Percentiles rank a stretch among this genome's conserved stretches.
These are phyloP conservation scores for Barypeithes pellucidus DNA, from an alignment of 2,888 invertebrate species.

Conservation along the genomic window DNA sequence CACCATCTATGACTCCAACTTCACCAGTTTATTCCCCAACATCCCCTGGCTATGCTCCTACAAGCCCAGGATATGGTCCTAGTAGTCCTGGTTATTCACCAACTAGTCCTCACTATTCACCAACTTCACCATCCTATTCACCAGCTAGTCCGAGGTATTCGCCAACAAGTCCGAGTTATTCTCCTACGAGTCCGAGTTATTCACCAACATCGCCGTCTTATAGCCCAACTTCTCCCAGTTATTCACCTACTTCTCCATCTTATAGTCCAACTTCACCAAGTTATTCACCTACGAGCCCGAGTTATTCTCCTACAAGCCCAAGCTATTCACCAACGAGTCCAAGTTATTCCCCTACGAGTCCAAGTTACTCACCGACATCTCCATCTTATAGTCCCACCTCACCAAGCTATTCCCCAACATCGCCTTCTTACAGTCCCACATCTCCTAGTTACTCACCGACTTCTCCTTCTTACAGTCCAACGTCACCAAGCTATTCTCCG, in stretches of 20 bases:
- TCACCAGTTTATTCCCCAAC: constrained; percentile 83
- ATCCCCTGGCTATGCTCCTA: constrained; percentile 78
- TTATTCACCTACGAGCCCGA: constrained; percentile 79
- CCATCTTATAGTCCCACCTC: constrained; percentile 82
- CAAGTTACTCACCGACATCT: constrained; percentile 77
- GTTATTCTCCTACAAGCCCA: constrained; percentile 82
- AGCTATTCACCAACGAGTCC: constrained; percentile 83
- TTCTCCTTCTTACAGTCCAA: constrained; percentile 85
- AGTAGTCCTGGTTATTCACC: constrained; percentile 86
- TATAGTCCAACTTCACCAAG: constrained; percentile 83
- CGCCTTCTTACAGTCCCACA: constrained; percentile 87
- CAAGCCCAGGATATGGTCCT: constrained; percentile 85
- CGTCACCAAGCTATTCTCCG: constrained; percentile 80
- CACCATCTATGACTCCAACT: constrained; percentile 76
- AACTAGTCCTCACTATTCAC: constrained; percentile 81
- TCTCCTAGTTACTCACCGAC: constrained; percentile 87
- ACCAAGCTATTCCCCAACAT: constrained; percentile 86
- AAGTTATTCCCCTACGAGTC: constrained; percentile 77
- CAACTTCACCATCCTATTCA: constrained; percentile 79
- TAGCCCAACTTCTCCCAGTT: constrained; percentile 85
- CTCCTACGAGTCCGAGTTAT: constrained; percentile 82
- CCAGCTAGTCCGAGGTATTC: constrained; percentile 83
- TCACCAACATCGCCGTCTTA: constrained; percentile 86
- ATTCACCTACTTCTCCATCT: constrained; percentile 82
- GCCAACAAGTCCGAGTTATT: constrained; percentile 85